These are phyloP conservation scores for Zapornia atra DNA, from an alignment of 2,113 vertebrate genomes.

Conservation along the genomic window DNA sequence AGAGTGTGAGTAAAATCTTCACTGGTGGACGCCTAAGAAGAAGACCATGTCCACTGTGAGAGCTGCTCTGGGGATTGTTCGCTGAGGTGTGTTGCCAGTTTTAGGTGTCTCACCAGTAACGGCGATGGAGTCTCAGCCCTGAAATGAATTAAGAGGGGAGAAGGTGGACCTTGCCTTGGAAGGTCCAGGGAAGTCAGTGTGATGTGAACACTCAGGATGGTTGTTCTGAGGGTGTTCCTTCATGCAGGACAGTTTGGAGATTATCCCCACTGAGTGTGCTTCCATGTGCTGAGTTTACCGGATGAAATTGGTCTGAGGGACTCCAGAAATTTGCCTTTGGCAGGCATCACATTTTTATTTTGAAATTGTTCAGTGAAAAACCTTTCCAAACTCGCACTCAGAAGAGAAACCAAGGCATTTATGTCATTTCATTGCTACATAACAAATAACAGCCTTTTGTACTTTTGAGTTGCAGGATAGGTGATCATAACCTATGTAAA, in stretches of 20 bases:
- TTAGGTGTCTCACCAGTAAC: not conserved
- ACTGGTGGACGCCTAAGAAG: not conserved
- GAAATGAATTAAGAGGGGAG: not conserved
- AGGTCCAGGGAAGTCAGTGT: fast-evolving
- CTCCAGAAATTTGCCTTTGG: not conserved
- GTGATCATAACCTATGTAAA: not conserved
- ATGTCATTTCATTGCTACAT: not conserved
- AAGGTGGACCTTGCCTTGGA: not conserved
- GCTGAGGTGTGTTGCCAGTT: fast-evolving
- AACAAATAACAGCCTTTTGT: not conserved
- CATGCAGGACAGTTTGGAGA: not conserved
- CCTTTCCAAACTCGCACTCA: not conserved
- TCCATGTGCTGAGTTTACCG: not conserved
- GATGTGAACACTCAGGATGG: fast-evolving
- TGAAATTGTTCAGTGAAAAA: not conserved
- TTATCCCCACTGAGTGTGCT: not conserved
- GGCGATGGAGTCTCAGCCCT: not conserved
- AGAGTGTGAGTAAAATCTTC: not conserved
- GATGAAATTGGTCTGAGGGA: not conserved
- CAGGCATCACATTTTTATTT: not conserved
- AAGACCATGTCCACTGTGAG: not conserved
- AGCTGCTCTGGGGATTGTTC: not conserved
- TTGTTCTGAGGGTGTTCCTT: not conserved
- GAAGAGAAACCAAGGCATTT: not conserved
- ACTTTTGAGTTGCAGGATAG: not conserved